A percentile compares a stretch with the other conserved stretches of the same genome.
phyloP scores from a whole-genome alignment of 2,113 vertebrate genomes.

The Bagarius yarrelli region DNA sequence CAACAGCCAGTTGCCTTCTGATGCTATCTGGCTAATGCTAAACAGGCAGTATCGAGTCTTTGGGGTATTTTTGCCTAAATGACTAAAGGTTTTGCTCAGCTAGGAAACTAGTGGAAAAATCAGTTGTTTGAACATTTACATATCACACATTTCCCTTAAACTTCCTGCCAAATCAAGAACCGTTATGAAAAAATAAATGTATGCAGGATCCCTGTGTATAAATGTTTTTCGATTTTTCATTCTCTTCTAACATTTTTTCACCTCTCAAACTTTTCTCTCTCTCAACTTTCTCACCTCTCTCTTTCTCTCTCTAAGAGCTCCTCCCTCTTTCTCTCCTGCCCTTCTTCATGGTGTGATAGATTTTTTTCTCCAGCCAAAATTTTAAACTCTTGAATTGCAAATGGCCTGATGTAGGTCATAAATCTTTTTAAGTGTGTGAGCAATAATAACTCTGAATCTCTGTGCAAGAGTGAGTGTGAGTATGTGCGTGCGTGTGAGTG shows the following conservation, averaged over 20 bases:
- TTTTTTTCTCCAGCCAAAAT: constrained; percentile 41
- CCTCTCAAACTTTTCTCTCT: background rate
- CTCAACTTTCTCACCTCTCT: background rate
- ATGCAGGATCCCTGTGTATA: background rate
- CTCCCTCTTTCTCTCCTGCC: background rate
- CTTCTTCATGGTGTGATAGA: constrained; percentile 32
- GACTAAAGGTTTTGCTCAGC: background rate
- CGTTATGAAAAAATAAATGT: background rate
- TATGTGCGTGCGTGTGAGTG: background rate
- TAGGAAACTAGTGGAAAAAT: background rate
- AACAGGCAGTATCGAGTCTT: background rate
- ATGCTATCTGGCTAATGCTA: background rate
- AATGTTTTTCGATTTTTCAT: background rate
- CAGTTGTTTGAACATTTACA: too few species aligned
- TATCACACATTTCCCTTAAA: background rate
- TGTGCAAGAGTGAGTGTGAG: background rate
- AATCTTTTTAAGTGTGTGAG: constrained; percentile 45
- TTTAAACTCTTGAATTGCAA: constrained; percentile 50
- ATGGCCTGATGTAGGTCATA: constrained; percentile 47
- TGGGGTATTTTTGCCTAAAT: background rate
- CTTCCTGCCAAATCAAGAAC: background rate
- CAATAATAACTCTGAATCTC: constrained; percentile 36
- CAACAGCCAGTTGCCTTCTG: background rate
- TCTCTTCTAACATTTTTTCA: background rate
- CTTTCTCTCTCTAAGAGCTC: constrained; percentile 26